phyloP scores from a whole-genome alignment of 2,113 vertebrate species.

The Protobothrops mucrosquamatus region DNA sequence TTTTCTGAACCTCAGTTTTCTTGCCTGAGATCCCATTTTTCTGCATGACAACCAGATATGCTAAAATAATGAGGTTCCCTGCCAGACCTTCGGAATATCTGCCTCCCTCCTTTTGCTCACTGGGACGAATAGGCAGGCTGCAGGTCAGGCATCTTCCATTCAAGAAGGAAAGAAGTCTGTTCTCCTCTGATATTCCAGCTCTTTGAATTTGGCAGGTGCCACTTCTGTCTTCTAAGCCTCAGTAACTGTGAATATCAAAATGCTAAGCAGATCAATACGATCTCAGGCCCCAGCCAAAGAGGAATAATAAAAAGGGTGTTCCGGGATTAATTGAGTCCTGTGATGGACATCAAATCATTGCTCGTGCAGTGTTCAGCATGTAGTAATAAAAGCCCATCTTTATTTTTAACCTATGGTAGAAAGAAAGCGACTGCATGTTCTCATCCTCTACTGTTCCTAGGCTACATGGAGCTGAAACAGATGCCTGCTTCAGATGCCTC shows the following conservation, averaged over 20 bases:
- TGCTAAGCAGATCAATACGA: slow-evolving; percentile 51
- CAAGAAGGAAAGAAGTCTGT: background rate
- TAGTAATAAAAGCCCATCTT: slow-evolving; percentile 1
- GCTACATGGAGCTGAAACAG: background rate
- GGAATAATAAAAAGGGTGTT: slow-evolving; percentile 20
- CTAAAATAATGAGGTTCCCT: background rate
- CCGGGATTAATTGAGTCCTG: slow-evolving; percentile 27
- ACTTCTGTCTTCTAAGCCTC: slow-evolving; percentile 10
- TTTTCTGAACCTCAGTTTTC: background rate
- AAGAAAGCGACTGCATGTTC: background rate
- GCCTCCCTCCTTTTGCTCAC: background rate
- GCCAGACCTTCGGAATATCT: background rate
- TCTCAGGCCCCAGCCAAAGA: slow-evolving; percentile 38
- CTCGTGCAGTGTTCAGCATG: slow-evolving; percentile 35
- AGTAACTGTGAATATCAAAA: slow-evolving; percentile 12
- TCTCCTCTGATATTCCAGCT: background rate
- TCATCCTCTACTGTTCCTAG: background rate
- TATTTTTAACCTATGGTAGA: slow-evolving; percentile 7
- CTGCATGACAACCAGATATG: background rate
- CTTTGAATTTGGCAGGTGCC: slow-evolving; percentile 12
- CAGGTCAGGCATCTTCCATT: background rate
- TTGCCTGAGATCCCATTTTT: background rate
- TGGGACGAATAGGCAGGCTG: slow-evolving; percentile 14
- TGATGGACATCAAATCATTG: slow-evolving; percentile 62
- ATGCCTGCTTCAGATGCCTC: background rate